Evolutionary conservation across 92 coral and sea anemone genomes (phyloP), one percentile per base, ranked within the genome.

Genomic region (Metridium senile): DNA sequence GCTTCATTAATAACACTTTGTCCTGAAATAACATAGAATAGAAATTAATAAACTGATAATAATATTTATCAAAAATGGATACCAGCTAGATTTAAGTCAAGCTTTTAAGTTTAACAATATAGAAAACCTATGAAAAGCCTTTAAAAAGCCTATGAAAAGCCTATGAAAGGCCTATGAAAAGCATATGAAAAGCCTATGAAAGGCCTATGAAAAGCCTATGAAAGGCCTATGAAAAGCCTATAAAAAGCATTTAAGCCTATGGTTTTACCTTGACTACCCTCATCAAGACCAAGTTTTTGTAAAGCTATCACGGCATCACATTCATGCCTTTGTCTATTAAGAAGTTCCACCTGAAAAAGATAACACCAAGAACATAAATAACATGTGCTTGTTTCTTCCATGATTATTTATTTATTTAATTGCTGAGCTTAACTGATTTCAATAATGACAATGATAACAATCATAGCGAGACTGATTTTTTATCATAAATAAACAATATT

Each of bases 311-410:
- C 46, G 1, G 85, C 88, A 43, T 91, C 97, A 78, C 73, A 72
- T 59, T 91, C 97, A 33, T 83, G 74, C n/a, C 45, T 88, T 33
- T 91, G 97, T 9, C 97, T 84, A 30, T 53, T 64, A 26, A 88
- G 71, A 58, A 88, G 74, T 63, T 85, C 81, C 6, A 57, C 57
- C 97, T 91, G 21, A 29, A 72, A 71, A 10, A 57, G 0, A 58
- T 1, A 20, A 31, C 20, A 21, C 49, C 0, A 58, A 0, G 25
- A 26, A 30, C 27, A 65, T 29, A 53, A 26, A 22, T 43, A 45
- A 22, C n/a, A n/a, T n/a, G n/a, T n/a, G n/a, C n/a, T n/a, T n/a
- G n/a, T n/a, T n/a, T n/a, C n/a, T n/a, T n/a, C n/a, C n/a, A n/a
- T n/a, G n/a, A n/a, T n/a, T n/a, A n/a, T n/a, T n/a, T n/a, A n/a